A percentile compares a stretch with the other conserved stretches of the same genome.
Evolutionary conservation across 1,140 invertebrate species (phyloP).

Genomic region (Lerema accius): DNA sequence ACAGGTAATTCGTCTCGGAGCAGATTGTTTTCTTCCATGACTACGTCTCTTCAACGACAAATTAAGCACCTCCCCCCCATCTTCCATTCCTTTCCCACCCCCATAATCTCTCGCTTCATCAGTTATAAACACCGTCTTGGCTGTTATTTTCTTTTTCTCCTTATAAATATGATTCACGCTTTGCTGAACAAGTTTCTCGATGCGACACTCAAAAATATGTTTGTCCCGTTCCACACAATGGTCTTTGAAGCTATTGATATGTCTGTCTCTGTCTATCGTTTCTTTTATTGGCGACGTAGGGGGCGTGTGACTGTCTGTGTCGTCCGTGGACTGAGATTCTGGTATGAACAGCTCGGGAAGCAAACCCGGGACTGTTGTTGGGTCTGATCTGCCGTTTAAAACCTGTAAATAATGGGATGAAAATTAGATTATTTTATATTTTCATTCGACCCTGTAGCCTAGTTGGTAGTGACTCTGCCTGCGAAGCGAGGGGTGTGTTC

Average conservation of each 20-base stretch:
- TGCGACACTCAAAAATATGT: conserved; percentile 65
- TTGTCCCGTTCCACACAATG: conserved; percentile 39
- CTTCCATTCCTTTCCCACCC: conserved; percentile 35
- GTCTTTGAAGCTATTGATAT: not conserved
- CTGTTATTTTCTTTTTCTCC: conserved; percentile 59
- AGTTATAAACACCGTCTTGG: conserved; percentile 68
- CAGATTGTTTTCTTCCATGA: conserved; percentile 70
- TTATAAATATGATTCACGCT: conserved; percentile 72
- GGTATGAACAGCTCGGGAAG: conserved; percentile 39
- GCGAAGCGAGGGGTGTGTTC: no score
- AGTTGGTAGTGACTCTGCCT: no score
- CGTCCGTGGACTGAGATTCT: conserved; percentile 48
- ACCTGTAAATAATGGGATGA: conserved; percentile 50
- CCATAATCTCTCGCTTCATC: conserved; percentile 34
- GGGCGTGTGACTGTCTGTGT: conserved; percentile 15
- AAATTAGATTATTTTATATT: not conserved
- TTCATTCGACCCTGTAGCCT: no score
- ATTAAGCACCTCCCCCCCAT: conserved; percentile 58
- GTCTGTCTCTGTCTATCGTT: no score
- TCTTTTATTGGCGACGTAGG: conserved; percentile 2
- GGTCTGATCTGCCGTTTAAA: conserved; percentile 57
- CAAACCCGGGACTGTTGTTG: conserved; percentile 54
- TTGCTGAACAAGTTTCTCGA: conserved; percentile 68
- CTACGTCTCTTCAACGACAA: conserved; percentile 60
- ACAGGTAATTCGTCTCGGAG: conserved; percentile 61